Conservation (phyloP, 2,797 vertebrate genomes). For the Phoxinus dragarum region DNA sequence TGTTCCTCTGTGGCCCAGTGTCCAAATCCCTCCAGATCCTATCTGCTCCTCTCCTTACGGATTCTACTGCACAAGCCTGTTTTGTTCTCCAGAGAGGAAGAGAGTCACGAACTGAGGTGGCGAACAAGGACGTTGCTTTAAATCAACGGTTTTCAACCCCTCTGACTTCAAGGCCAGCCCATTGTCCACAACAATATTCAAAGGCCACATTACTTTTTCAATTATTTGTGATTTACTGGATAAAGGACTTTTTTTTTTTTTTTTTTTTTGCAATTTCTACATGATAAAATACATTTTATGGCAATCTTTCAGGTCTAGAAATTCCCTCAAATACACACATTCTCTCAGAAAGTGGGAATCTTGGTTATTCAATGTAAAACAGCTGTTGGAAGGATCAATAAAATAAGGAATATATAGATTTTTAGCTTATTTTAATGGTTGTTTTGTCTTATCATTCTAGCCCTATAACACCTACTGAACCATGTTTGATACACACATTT, state of each 20-base stretch:
- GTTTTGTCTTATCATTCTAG: background rate
- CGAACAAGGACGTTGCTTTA: conserved; percentile 33
- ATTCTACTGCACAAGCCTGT: conserved; percentile 45
- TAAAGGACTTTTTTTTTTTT: too few relatives aligned
- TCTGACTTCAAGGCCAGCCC: background rate
- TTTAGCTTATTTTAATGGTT: background rate
- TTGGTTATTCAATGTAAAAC: background rate
- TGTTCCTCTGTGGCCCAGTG: conserved; percentile 10
- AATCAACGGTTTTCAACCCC: conserved; percentile 42
- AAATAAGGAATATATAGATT: background rate
- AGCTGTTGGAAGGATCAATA: background rate
- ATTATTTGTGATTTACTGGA: background rate
- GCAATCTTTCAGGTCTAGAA: background rate
- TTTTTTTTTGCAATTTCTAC: too few relatives aligned
- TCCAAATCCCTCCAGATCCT: conserved; percentile 51
- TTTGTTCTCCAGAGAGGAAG: conserved; percentile 49
- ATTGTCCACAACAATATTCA: background rate
- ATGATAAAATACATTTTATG: background rate
- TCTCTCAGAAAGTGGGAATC: background rate
- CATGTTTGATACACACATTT: background rate
- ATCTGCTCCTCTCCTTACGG: conserved; percentile 43
- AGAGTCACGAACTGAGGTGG: conserved; percentile 15
- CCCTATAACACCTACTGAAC: background rate
- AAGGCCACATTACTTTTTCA: background rate
- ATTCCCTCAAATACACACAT: background rate